phyloP scores from a whole-genome alignment of 2,113 vertebrate genomes.

The Carassius auratus region DNA sequence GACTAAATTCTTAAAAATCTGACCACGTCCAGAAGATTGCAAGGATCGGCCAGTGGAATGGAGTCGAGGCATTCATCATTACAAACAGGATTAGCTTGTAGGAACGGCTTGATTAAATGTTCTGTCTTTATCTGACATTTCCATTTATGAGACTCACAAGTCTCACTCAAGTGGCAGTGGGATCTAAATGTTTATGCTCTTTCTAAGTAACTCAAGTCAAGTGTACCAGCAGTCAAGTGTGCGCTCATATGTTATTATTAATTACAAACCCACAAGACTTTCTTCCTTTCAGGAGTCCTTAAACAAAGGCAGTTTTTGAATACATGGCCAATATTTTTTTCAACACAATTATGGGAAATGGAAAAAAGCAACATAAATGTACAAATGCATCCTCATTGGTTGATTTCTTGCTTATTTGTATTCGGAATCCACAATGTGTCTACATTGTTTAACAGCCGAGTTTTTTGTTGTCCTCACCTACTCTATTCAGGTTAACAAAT shows the following conservation, averaged over 20 bases:
- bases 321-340: not conserved
- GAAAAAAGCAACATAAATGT: not conserved
- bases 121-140: conserved; percentile 10
- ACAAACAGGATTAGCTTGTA: conserved; percentile 30
- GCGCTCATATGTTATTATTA: not conserved
- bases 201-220: conserved; percentile 6
- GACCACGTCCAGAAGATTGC: not conserved
- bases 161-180: conserved; percentile 13
- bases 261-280: not conserved
- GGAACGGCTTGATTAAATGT: conserved; percentile 33
- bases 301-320: not conserved
- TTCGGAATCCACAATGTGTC: not conserved
- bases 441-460: not conserved
- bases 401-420: not conserved
- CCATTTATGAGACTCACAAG: not conserved
- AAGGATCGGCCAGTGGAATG: conserved; percentile 8
- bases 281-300: not conserved
- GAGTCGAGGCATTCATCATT: conserved; percentile 32
- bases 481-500: not conserved
- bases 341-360: not conserved
- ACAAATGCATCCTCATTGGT: not conserved
- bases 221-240: not conserved
- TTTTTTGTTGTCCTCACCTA: not conserved
- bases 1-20: conserved; percentile 29
- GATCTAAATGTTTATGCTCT: conserved; percentile 19